Base-by-base conservation (phyloP, 1,140 invertebrate genomes). In the Dendrolimus kikuchii region DNA sequence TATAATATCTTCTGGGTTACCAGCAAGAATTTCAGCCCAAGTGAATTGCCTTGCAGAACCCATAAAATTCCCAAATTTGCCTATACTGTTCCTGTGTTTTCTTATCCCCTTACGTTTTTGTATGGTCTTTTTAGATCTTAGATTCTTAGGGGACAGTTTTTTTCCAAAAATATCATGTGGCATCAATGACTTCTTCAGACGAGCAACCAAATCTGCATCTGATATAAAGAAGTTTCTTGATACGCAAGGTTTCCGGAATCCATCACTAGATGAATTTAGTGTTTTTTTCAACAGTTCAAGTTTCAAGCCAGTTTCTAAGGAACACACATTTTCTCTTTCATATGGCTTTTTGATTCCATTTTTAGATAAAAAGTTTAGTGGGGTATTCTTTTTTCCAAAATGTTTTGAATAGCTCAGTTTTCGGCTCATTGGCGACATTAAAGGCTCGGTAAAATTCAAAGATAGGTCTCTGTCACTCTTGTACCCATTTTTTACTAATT, bases 1-100 rank as follows among this genome's bases (percentile, higher is more conserved):
- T 5, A 90, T 79, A 7, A 91, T 88, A 58, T 87, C 66, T 65
- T 91, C 90, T 5, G 90, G 90, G 64, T 91, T 89, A 6, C 79
- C 77, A 37, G 88, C 86, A 43, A 90, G 68, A 49, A 90, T 89
- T 61, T 88, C 88, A 0, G 89, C 89, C 89, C 89, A 91, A 51
- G 88, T 88, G 60, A 87, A 88, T 47, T 88, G 85, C 55, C 77
- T 68, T 4, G 78, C 84, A 0, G 86, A 88, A 5, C 86, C 86
- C 79, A 90, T 86, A 53, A 88, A 86, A 48, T 88, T 88, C 5
- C 87, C 81, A 53, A 85, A 87, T 54, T 87, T 88, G 0, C 87
- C 86, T 51, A 87, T 81, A 55, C 80, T 86, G 54, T 78, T 87
- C 48, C 84, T 77, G 51, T 86, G 81, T 39, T 68, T 69, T 58